phyloP scores from a whole-genome alignment of 2,113 vertebrate species.

The Natator depressus region DNA sequence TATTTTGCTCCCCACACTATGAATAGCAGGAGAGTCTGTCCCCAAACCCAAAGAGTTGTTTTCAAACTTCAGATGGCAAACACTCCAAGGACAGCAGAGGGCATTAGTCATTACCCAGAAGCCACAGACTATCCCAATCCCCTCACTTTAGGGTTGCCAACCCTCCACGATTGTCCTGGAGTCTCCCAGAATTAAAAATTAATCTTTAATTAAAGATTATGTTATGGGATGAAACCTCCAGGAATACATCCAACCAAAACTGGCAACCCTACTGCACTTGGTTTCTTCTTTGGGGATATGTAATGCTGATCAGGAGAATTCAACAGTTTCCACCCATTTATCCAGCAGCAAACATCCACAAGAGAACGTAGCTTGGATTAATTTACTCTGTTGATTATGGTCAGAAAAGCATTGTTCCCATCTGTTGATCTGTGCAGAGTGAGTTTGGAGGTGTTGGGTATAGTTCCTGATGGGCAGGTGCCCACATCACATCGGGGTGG shows the following conservation, averaged over 20 bases:
- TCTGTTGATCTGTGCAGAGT: accelerated
- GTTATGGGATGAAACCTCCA: no score
- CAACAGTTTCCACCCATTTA: not conserved
- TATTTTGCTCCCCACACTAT: not conserved
- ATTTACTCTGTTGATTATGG: not conserved
- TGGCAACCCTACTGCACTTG: accelerated
- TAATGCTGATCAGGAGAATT: not conserved
- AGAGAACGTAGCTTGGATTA: not conserved
- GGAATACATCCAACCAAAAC: no score
- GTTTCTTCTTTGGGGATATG: not conserved
- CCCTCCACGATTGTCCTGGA: no score
- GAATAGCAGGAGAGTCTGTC: not conserved
- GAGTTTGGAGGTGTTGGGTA: not conserved
- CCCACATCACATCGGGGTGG: not conserved
- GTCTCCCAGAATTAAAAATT: no score
- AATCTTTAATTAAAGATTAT: no score
- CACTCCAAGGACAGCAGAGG: accelerated
- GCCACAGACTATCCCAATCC: not conserved
- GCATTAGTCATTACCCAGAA: not conserved
- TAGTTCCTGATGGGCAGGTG: not conserved
- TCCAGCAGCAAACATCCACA: not conserved
- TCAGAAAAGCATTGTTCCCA: not conserved
- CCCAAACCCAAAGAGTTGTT: not conserved
- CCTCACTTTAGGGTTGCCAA: no score
- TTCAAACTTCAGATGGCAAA: not conserved